Percentiles rank a stretch among this genome's conserved stretches.
These are phyloP conservation scores for Lycaena phlaeas DNA, from an alignment of 2,888 invertebrate species.

Conservation along the genomic window DNA sequence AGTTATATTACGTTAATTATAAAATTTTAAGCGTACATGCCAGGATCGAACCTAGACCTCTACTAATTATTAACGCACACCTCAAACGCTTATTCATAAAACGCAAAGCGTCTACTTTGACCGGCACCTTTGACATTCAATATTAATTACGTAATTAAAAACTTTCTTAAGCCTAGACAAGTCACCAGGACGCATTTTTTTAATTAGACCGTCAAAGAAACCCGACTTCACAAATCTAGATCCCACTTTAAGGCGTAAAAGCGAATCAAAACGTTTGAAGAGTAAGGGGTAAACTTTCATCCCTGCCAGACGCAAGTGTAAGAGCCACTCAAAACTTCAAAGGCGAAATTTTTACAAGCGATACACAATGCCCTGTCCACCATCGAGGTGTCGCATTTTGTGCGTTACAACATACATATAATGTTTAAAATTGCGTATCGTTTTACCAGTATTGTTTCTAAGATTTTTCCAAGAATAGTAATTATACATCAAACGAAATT, in stretches of 20 bases:
- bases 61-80: too few species aligned
- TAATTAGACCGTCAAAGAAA: slow-evolving; percentile 23
- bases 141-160: not conserved
- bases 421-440: too few species aligned
- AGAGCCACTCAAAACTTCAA: slow-evolving; percentile 58
- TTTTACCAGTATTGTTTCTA: too few species aligned
- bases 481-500: too few species aligned
- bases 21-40: too few species aligned
- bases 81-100: too few species aligned
- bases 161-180: not conserved
- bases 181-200: slow-evolving; percentile 15
- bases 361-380: slow-evolving; percentile 13
- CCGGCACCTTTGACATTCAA: too few species aligned
- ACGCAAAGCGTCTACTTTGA: too few species aligned
- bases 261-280: slow-evolving; percentile 59
- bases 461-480: too few species aligned
- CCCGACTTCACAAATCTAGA: slow-evolving; percentile 24
- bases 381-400: not conserved
- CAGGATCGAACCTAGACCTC: too few species aligned
- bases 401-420: not conserved
- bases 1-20: too few species aligned
- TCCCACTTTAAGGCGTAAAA: slow-evolving; percentile 57
- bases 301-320: slow-evolving; percentile 42
- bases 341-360: slow-evolving; percentile 27
- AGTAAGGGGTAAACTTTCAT: slow-evolving; percentile 42